A percentile compares a stretch with the other conserved stretches of the same genome.
These are phyloP conservation scores for Oxyura jamaicensis DNA, from an alignment of 2,113 vertebrate species.

Conservation along the genomic window DNA sequence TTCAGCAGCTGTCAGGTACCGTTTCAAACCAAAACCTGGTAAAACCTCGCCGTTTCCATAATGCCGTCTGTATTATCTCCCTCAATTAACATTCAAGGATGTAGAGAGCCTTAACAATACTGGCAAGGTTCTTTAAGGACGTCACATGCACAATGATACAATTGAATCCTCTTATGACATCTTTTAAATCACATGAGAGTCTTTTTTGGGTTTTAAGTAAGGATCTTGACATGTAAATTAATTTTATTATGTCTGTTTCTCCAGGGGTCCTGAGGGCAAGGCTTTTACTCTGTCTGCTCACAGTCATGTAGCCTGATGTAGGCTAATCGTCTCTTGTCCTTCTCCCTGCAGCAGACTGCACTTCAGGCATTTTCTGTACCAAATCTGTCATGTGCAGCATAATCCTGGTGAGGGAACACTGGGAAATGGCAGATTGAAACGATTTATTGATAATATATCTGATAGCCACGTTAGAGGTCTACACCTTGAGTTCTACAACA, in stretches of 20 bases:
- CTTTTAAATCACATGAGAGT: background rate
- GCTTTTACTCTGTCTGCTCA: background rate
- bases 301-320: background rate
- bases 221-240: constrained; percentile 16
- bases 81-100: background rate
- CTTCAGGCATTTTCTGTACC: background rate
- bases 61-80: background rate
- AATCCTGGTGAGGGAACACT: background rate
- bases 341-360: background rate
- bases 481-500: background rate
- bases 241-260: background rate
- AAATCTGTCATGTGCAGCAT: background rate
- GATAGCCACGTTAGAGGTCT: background rate
- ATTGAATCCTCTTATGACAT: background rate
- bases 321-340: background rate
- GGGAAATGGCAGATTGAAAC: background rate
- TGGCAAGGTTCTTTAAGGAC: constrained; percentile 17
- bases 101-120: background rate
- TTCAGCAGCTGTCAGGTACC: background rate
- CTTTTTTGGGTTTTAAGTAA: background rate
- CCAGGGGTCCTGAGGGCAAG: background rate
- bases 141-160: background rate
- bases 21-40: background rate
- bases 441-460: background rate
- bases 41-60: background rate